Percentiles rank a stretch among this genome's conserved stretches.
Evolutionary conservation across 2,888 invertebrate species (phyloP).

Genomic region (Eristalis arbustorum): DNA sequence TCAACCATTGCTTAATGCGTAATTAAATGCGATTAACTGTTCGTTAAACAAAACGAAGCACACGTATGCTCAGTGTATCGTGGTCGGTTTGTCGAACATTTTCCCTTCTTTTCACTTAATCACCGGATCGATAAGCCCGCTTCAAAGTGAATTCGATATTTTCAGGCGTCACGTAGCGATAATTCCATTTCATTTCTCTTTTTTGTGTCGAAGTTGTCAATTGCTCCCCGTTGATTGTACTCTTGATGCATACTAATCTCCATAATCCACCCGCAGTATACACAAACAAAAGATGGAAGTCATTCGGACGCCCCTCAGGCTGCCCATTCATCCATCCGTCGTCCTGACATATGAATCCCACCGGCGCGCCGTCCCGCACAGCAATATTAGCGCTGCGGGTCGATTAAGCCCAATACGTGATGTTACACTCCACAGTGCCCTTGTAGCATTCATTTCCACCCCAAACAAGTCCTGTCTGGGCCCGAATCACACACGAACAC

Average conservation of each 20-base stretch:
- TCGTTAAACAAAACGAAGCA: not conserved
- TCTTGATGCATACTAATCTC: constrained; percentile 45
- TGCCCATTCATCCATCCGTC: not conserved
- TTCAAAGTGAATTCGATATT: constrained; percentile 41
- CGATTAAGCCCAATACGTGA: constrained; percentile 51
- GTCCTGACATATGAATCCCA: constrained; percentile 17
- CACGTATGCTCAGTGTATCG: not conserved
- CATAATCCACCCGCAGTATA: constrained; percentile 40
- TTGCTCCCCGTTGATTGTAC: constrained; percentile 39
- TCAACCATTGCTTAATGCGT: not conserved
- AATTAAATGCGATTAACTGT: not conserved
- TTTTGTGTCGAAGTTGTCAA: constrained; percentile 46
- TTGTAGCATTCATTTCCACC: constrained; percentile 25
- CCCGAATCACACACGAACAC: constrained; percentile 4
- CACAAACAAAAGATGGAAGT: constrained; percentile 23
- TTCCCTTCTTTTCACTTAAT: constrained; percentile 27
- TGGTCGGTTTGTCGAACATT: not conserved
- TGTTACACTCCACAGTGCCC: constrained; percentile 31
- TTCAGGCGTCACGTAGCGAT: constrained; percentile 40
- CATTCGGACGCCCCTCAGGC: not conserved
- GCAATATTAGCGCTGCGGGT: constrained; percentile 42
- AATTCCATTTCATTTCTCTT: constrained; percentile 38
- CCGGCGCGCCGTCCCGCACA: constrained; percentile 9
- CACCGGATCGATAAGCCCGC: constrained; percentile 34
- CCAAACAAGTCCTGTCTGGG: constrained; percentile 12